A percentile compares a stretch with the other conserved stretches of the same genome.
phyloP scores from a whole-genome alignment of 1,140 invertebrate species.

The Alviniconcha marisindica region DNA sequence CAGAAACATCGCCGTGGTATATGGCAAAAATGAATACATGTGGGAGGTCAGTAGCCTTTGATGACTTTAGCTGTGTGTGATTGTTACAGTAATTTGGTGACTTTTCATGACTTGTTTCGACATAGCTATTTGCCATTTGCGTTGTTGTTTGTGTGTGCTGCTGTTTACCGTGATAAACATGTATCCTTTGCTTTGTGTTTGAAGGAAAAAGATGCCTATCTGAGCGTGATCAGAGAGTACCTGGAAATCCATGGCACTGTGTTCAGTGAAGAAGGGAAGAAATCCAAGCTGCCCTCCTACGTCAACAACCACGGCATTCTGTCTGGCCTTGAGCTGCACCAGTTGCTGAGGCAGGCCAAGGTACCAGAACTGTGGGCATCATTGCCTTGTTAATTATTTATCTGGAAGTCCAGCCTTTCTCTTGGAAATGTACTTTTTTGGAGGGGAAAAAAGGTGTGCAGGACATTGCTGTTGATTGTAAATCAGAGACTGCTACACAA shows the following conservation, averaged over 20 bases:
- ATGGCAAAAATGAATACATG: constrained; percentile 77
- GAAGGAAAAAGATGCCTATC: constrained; percentile 68
- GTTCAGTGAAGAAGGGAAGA: constrained; percentile 59
- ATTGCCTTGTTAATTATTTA: too few species aligned
- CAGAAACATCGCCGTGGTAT: constrained; percentile 73
- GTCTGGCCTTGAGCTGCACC: constrained; percentile 72
- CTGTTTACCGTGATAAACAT: too few species aligned
- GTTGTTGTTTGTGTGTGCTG: too few species aligned
- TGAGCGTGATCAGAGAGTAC: constrained; percentile 62
- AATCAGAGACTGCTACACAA: too few species aligned
- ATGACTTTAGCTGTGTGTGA: too few species aligned
- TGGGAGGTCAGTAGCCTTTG: constrained; percentile 75
- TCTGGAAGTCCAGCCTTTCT: too few species aligned
- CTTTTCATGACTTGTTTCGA: too few species aligned
- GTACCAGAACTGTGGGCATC: constrained; percentile 39
- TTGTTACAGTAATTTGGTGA: neutral
- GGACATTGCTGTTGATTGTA: too few species aligned
- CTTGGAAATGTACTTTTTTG: too few species aligned
- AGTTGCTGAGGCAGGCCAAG: constrained; percentile 68
- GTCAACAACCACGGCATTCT: constrained; percentile 73
- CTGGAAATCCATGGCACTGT: constrained; percentile 76
- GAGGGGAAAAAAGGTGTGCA: too few species aligned
- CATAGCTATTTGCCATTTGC: too few species aligned
- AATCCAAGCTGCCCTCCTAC: constrained; percentile 65
- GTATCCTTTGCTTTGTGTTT: constrained; percentile 31